phyloP scores from a whole-genome alignment of 2,888 invertebrate species.

The Drosophila cyrtoloma region DNA sequence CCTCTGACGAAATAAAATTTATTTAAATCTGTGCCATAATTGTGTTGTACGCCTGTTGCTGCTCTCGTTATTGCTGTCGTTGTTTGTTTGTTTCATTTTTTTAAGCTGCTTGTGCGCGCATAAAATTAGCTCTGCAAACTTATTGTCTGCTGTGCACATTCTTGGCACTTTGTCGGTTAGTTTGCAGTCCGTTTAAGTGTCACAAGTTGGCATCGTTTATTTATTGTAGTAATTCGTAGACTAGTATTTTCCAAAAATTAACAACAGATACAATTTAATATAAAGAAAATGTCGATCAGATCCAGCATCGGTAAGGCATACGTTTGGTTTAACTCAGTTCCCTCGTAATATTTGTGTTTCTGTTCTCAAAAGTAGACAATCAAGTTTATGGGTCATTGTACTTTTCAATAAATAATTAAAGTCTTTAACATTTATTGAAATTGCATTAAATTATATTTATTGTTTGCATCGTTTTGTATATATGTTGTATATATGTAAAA shows the following conservation, averaged over 20 bases:
- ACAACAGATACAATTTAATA: background rate
- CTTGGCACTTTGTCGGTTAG: constrained; percentile 27
- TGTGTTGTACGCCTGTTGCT: constrained; percentile 71
- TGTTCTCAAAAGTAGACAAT: no score
- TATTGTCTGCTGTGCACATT: constrained; percentile 60
- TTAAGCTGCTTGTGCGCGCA: constrained; percentile 48
- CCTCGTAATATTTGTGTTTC: background rate
- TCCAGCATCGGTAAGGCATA: background rate
- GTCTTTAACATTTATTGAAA: constrained; percentile 34
- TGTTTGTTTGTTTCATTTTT: constrained; percentile 14
- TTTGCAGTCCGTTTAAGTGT: constrained; percentile 47
- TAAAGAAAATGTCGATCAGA: no score
- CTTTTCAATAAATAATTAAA: background rate
- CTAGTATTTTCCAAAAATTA: background rate
- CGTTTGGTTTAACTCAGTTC: background rate
- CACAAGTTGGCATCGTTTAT: constrained; percentile 47
- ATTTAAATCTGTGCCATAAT: constrained; percentile 76
- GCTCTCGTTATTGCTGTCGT: constrained; percentile 6
- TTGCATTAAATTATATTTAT: constrained; percentile 80
- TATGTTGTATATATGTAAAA: constrained; percentile 62
- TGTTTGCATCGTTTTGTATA: constrained; percentile 64
- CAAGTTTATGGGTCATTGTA: background rate
- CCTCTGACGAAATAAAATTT: constrained; percentile 60
- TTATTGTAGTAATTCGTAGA: constrained; percentile 14
- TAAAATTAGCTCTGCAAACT: constrained; percentile 69